phyloP scores from a whole-genome alignment of 2,888 invertebrate species.

The Elgonia sp. region DNA sequence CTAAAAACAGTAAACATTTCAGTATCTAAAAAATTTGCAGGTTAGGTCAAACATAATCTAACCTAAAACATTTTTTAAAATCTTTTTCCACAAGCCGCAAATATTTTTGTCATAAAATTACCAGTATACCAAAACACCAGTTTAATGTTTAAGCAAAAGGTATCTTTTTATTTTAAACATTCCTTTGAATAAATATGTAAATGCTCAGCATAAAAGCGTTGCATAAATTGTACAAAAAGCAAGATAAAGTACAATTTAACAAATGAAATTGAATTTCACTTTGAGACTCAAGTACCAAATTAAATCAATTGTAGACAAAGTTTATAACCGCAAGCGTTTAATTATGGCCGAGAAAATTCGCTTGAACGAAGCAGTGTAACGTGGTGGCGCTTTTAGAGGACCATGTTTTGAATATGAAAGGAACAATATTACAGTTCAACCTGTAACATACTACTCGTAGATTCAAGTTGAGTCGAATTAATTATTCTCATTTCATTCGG shows the following conservation, averaged over 20 bases:
- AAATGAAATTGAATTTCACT: constrained; percentile 42
- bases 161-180: not conserved
- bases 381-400: constrained; percentile 13
- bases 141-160: too few species aligned
- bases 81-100: too few species aligned
- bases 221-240: constrained; percentile 11
- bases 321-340: constrained; percentile 48
- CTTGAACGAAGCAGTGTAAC: constrained; percentile 20
- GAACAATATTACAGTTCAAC: constrained; percentile 14
- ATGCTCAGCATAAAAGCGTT: not conserved
- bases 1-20: too few species aligned
- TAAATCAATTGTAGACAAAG: constrained; percentile 44
- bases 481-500: not conserved
- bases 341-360: constrained; percentile 29
- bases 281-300: constrained; percentile 19
- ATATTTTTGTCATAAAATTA: too few species aligned
- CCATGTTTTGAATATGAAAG: constrained; percentile 50
- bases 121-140: too few species aligned
- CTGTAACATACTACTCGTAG: not conserved
- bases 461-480: constrained; percentile 15
- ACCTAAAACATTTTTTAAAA: too few species aligned
- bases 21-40: too few species aligned
- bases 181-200: not conserved
- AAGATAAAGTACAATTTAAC: constrained; percentile 16
- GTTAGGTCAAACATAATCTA: too few species aligned